Base-by-base conservation (phyloP, 1,140 invertebrate species). In the Eupristina koningsbergeri region DNA sequence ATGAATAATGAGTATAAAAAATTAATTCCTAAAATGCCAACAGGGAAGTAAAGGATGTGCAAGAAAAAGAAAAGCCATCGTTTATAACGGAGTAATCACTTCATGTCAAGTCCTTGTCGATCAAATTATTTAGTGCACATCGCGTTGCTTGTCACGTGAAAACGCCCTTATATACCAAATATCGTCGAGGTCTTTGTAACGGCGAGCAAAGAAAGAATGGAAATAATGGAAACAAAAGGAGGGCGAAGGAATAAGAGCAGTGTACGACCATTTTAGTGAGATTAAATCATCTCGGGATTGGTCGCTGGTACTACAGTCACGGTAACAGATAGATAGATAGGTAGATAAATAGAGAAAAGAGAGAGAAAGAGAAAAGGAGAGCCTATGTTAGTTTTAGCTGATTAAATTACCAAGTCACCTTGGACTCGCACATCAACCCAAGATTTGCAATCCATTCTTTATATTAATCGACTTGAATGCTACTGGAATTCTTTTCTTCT, bases 341-440 rank as follows among this genome's bases (percentile, higher is more conserved):
- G n/a, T n/a, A n/a, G 75, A 61, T 78, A 75, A 86, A 87, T 86
- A 86, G 82, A 89, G 86, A 87, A 85, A 85, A 84, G 86, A 86
- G 86, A 86, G 86, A 85, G 82, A 87, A 86, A 88, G 85, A 85
- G 85, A 87, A 87, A 78, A 86, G 82, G 87, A 90, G 86, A 86
- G 87, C 81, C 85, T 89, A 90, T 92, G 91, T 92, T 92, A 92
- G 91, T 92, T 92, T 92, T 92, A 92, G 91, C 91, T 92, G 91
- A 92, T 92, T 92, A 92, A 92, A 92, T 92, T 92, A 91, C 91
- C 92, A 92, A 92, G 89, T 90, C 89, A 88, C 87, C 87, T 87
- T 87, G 88, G 88, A 87, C 89, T 90, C 91, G 90, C 91, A 86
- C 86, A 83, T 13, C 86, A 85, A 87, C 89, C 87, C 86, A 89